These are phyloP conservation scores for Calcarius lapponicus DNA, from an alignment of 2,797 vertebrate genomes.

Conservation along the genomic window DNA sequence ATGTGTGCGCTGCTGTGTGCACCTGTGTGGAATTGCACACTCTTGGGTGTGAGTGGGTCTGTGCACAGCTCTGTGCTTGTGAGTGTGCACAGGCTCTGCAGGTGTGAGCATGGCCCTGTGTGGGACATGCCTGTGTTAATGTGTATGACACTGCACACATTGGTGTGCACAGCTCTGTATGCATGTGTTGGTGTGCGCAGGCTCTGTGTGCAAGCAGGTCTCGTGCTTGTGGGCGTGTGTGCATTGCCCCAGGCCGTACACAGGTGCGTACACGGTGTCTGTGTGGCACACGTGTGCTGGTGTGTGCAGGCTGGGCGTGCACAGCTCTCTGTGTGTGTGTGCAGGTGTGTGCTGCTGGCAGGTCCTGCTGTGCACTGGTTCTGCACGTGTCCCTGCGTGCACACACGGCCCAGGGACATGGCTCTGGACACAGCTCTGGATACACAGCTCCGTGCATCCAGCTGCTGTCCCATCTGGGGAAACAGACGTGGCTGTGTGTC, in stretches of 20 bases:
- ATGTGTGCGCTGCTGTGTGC: neutral
- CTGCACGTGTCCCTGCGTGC: fast-evolving
- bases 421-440: fast-evolving
- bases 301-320: fast-evolving
- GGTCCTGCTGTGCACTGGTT: fast-evolving
- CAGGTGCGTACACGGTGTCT: neutral
- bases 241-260: neutral
- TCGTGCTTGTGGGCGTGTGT: neutral
- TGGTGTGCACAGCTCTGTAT: neutral
- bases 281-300: neutral
- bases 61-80: neutral
- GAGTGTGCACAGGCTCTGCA: neutral
- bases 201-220: neutral
- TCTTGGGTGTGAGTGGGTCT: fast-evolving
- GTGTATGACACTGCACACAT: fast-evolving
- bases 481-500: neutral
- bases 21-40: neutral
- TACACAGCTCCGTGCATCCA: fast-evolving
- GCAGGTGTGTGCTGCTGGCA: neutral
- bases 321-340: fast-evolving
- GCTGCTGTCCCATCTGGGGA: neutral
- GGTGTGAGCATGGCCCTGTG: neutral
- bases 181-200: neutral
- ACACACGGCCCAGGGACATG: fast-evolving
- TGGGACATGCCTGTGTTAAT: neutral